A percentile compares a stretch with the other conserved stretches of the same genome.
Conservation (phyloP, 1,140 invertebrate genomes). For the Drosophila ohnishii region DNA sequence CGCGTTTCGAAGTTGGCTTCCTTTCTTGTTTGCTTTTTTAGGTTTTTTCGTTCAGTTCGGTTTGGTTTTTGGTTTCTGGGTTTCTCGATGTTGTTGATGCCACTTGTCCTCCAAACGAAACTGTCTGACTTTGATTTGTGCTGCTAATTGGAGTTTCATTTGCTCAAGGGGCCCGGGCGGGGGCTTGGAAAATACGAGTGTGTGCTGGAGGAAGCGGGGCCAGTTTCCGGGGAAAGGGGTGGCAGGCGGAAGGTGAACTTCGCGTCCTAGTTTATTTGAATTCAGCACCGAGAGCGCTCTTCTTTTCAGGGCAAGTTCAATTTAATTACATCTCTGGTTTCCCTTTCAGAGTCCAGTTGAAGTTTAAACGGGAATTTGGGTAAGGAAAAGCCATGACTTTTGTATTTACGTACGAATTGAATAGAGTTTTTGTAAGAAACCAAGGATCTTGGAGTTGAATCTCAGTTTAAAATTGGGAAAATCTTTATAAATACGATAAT, state of each 20-base stretch:
- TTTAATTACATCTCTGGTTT: slow-evolving; percentile 31
- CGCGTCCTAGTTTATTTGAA: slow-evolving; percentile 25
- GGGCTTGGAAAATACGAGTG: not conserved
- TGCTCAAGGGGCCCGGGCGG: not conserved
- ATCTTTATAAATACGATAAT: too few species aligned
- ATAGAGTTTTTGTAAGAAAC: too few species aligned
- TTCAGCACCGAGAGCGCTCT: slow-evolving; percentile 12
- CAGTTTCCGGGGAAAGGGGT: not conserved
- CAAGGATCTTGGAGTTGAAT: too few species aligned
- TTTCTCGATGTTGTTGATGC: slow-evolving; percentile 27
- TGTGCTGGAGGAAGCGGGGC: not conserved
- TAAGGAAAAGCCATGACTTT: too few species aligned
- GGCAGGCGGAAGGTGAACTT: not conserved
- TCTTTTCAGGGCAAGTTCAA: slow-evolving; percentile 17
- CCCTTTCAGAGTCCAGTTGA: not conserved
- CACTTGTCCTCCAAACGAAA: slow-evolving; percentile 30
- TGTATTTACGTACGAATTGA: too few species aligned
- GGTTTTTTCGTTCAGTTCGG: not conserved
- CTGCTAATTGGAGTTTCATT: slow-evolving; percentile 73
- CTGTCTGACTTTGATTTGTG: slow-evolving; percentile 67
- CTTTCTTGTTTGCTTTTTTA: slow-evolving; percentile 16
- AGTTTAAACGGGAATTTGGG: not conserved
- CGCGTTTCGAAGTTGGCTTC: not conserved
- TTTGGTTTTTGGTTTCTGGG: slow-evolving; percentile 34
- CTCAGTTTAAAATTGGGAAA: too few species aligned